phyloP scores from a whole-genome alignment of 2,888 invertebrate genomes.

The Eumacrocentrus americanus region DNA sequence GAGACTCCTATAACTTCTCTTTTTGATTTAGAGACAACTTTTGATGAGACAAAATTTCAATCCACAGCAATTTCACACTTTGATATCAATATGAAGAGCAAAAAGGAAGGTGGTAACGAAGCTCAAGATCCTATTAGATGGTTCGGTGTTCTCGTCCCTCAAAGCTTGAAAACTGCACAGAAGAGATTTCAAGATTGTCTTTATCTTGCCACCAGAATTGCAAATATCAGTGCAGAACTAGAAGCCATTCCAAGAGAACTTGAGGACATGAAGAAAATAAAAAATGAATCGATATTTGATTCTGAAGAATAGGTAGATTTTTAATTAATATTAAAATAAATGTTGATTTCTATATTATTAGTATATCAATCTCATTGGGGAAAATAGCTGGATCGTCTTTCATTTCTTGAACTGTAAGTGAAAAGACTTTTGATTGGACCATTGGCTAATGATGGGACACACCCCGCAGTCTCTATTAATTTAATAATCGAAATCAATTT shows the following conservation, averaged over 20 bases:
- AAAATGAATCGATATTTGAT: conserved; percentile 31
- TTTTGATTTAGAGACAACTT: conserved; percentile 55
- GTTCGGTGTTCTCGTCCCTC: conserved; percentile 88
- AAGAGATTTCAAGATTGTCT: conserved; percentile 74
- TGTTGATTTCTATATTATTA: too few species aligned
- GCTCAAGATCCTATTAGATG: conserved; percentile 75
- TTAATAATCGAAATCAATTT: too few species aligned
- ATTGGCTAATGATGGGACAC: too few species aligned
- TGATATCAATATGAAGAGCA: conserved; percentile 50
- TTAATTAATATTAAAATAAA: too few species aligned
- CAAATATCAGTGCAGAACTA: conserved; percentile 73
- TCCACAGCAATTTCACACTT: conserved; percentile 45
- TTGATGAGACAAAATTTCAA: conserved; percentile 25
- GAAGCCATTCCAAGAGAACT: conserved; percentile 54
- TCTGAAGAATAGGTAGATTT: conserved; percentile 10
- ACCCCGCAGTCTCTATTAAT: too few species aligned
- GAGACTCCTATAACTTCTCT: conserved; percentile 48
- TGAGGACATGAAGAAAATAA: conserved; percentile 45
- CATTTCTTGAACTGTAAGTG: too few species aligned
- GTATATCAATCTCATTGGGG: too few species aligned
- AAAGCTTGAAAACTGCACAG: conserved; percentile 77
- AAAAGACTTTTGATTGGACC: too few species aligned
- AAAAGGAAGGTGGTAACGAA: conserved; percentile 55
- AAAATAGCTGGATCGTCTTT: too few species aligned
- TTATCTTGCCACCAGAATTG: conserved; percentile 71